These are phyloP conservation scores for Prosopocoilus inquinatus DNA, from an alignment of 2,888 invertebrate genomes.

Conservation along the genomic window DNA sequence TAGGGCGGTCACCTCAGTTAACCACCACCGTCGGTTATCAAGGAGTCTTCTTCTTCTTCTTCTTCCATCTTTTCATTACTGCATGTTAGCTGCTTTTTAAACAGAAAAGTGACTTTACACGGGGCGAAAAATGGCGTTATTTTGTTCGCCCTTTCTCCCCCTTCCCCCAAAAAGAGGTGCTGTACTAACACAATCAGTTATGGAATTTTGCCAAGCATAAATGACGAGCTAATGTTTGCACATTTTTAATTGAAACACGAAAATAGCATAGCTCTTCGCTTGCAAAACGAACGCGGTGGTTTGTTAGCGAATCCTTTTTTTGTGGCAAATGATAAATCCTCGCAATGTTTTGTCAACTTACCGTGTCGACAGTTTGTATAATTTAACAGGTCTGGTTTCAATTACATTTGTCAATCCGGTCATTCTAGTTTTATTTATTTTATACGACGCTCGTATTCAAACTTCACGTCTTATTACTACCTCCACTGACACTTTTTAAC, in stretches of 20 bases:
- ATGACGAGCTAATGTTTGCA: constrained; percentile 46
- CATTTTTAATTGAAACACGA: constrained; percentile 48
- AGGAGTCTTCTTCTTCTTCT: constrained; percentile 22
- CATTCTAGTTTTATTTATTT: constrained; percentile 2
- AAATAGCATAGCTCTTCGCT: constrained; percentile 23
- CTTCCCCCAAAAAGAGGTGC: constrained; percentile 2
- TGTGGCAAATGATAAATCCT: constrained; percentile 45
- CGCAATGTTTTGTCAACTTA: constrained; percentile 44
- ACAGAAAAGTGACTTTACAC: constrained; percentile 23
- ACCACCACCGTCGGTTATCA: constrained; percentile 31
- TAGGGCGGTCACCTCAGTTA: constrained; percentile 30
- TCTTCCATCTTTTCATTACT: constrained; percentile 28
- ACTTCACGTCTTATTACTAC: no score
- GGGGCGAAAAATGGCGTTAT: background rate
- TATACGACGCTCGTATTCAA: background rate
- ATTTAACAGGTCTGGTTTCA: constrained; percentile 41
- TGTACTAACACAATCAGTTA: constrained; percentile 45
- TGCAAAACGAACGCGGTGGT: constrained; percentile 36
- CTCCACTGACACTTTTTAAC: no score
- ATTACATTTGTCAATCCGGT: constrained; percentile 29
- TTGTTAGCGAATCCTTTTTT: constrained; percentile 49
- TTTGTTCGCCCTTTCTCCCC: background rate
- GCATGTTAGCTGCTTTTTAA: constrained; percentile 28
- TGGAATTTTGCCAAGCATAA: constrained; percentile 40
- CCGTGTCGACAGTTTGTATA: constrained; percentile 38